Evolutionary conservation across 53 echinoderm and acorn worm genomes (phyloP).

Genomic region (Antedon mediterranea): DNA sequence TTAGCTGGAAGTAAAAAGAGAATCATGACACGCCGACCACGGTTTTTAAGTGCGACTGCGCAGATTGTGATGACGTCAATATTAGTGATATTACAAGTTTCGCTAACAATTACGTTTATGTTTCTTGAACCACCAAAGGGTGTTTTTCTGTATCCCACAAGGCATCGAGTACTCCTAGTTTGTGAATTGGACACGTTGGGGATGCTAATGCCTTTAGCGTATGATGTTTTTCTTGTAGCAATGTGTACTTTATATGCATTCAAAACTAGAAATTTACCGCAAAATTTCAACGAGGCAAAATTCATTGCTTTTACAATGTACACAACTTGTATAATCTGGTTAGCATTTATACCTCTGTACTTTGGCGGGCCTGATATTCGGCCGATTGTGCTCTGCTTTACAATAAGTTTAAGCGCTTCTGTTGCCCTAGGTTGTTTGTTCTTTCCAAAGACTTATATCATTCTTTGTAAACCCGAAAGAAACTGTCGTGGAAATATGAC

Average conservation of each 20-base stretch:
- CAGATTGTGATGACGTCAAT: constrained; percentile 92
- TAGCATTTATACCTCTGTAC: constrained; percentile 77
- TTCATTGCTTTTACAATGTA: constrained; percentile 99
- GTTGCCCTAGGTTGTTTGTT: constrained; percentile 83
- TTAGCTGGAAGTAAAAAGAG: constrained; percentile 89
- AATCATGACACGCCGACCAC: constrained; percentile 80
- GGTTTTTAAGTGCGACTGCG: constrained; percentile 76
- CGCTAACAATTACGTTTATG: constrained; percentile 44
- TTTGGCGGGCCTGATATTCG: constrained; percentile 56
- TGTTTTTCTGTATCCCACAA: constrained; percentile 39
- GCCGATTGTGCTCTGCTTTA: constrained; percentile 71
- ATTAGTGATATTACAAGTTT: constrained; percentile 50
- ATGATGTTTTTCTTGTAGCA: constrained; percentile 58
- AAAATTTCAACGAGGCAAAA: constrained; percentile 98
- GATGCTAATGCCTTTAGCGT: constrained; percentile 66
- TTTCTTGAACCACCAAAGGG: constrained; percentile 61
- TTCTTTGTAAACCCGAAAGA: constrained; percentile 76
- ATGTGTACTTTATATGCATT: constrained; percentile 94
- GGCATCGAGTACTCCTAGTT: constrained; percentile 38
- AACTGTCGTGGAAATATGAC: constrained; percentile 92
- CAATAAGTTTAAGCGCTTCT: constrained; percentile 80
- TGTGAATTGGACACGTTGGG: constrained; percentile 56
- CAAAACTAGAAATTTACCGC: constrained; percentile 85
- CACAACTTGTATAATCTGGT: constrained; percentile 87
- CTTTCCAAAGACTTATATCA: constrained; percentile 89